Evolutionary conservation across 2,797 vertebrate genomes (phyloP).

Genomic region (Ptychadena robeensis): DNA sequence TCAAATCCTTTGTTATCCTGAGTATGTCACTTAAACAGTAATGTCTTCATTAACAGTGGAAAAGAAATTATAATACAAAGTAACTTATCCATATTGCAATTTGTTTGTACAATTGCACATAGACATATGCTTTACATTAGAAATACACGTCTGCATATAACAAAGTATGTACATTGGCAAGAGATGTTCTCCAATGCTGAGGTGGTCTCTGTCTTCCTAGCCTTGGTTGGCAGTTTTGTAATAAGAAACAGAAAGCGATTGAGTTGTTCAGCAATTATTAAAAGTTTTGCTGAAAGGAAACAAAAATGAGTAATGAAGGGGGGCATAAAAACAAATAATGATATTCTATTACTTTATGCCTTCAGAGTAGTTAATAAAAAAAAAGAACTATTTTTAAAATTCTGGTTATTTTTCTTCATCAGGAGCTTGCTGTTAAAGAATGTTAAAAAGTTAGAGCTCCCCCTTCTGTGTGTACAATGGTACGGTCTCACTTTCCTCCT

Average conservation of each 20-base stretch:
- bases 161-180: slow-evolving; percentile 84
- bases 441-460: slow-evolving; percentile 73
- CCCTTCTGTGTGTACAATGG: slow-evolving; percentile 74
- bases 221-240: slow-evolving; percentile 74
- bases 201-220: slow-evolving; percentile 76
- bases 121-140: slow-evolving; percentile 77
- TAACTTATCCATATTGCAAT: slow-evolving; percentile 80
- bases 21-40: slow-evolving; percentile 93
- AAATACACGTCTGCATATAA: slow-evolving; percentile 83
- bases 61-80: slow-evolving; percentile 90
- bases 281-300: slow-evolving; percentile 74
- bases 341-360: slow-evolving; percentile 72
- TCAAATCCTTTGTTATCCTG: slow-evolving; percentile 92
- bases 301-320: slow-evolving; percentile 74
- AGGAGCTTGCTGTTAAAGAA: slow-evolving; percentile 73
- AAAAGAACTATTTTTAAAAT: slow-evolving; percentile 71
- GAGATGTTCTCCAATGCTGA: slow-evolving; percentile 79
- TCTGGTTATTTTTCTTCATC: slow-evolving; percentile 69
- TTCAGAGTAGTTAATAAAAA: slow-evolving; percentile 64
- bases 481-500: slow-evolving; percentile 75
- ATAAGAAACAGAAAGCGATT: slow-evolving; percentile 72
- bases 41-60: slow-evolving; percentile 86
- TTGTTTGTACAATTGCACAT: slow-evolving; percentile 85
- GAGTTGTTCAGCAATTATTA: slow-evolving; percentile 61
- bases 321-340: slow-evolving; percentile 64